A percentile compares a stretch with the other conserved stretches of the same genome.
Evolutionary conservation across 2,888 invertebrate species (phyloP).

Genomic region (Epirrita christyi): DNA sequence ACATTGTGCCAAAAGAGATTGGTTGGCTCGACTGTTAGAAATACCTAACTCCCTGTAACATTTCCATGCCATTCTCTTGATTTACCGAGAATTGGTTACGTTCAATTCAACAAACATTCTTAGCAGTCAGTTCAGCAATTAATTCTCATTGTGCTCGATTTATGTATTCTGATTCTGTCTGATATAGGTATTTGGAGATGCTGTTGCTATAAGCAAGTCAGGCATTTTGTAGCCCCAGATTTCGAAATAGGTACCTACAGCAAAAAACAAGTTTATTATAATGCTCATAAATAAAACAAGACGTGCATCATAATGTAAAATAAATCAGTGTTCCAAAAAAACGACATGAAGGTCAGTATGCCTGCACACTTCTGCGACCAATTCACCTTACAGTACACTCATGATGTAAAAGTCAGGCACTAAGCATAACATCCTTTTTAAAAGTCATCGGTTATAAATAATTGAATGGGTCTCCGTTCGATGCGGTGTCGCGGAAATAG

Average conservation of each 20-base stretch:
- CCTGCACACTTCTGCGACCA: constrained; percentile 35
- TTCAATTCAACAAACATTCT: constrained; percentile 45
- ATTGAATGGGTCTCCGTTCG: constrained; percentile 58
- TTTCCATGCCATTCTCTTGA: constrained; percentile 41
- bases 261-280: constrained; percentile 30
- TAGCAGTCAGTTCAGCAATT: constrained; percentile 43
- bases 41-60: constrained; percentile 41
- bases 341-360: constrained; percentile 41
- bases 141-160: constrained; percentile 12
- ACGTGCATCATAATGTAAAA: constrained; percentile 30
- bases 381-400: constrained; percentile 56
- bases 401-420: constrained; percentile 50
- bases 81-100: constrained; percentile 42
- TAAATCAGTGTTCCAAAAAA: constrained; percentile 30
- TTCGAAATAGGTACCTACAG: constrained; percentile 17
- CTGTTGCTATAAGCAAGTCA: constrained; percentile 14
- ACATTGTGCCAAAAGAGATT: constrained; percentile 73
- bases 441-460: constrained; percentile 66
- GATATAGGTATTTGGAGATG: constrained; percentile 7
- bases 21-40: constrained; percentile 56
- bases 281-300: constrained; percentile 35
- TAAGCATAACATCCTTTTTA: constrained; percentile 51
- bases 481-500: constrained; percentile 64
- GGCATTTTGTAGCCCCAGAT: constrained; percentile 11
- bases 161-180: constrained; percentile 4